A percentile compares a stretch with the other conserved stretches of the same genome.
Conservation (phyloP, 2,888 invertebrate species). For the Caenorhabditis angaria region DNA sequence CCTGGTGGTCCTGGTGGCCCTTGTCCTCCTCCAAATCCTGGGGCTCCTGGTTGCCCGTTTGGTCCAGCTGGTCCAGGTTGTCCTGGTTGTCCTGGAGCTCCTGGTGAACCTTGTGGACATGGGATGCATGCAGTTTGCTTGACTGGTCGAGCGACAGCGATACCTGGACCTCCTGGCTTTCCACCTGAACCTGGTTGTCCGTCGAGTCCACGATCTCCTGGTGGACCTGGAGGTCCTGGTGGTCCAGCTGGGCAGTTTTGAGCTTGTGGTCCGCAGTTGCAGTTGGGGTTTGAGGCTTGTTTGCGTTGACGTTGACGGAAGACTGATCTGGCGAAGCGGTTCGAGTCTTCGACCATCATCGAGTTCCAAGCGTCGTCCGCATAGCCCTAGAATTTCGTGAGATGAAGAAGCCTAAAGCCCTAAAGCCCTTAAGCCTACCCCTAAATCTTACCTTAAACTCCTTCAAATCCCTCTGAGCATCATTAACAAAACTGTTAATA, state of each 20-base stretch:
- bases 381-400: constrained; percentile 19
- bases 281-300: constrained; percentile 39
- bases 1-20: constrained; percentile 42
- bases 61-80: constrained; percentile 41
- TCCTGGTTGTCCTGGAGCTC: constrained; percentile 43
- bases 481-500: constrained; percentile 47
- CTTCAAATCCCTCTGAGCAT: constrained; percentile 43
- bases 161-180: constrained; percentile 42
- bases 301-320: constrained; percentile 34
- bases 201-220: constrained; percentile 44
- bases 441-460: too few relatives aligned
- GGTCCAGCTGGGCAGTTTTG: too few relatives aligned
- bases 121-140: constrained; percentile 28
- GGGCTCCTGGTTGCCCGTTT: constrained; percentile 38
- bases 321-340: constrained; percentile 35
- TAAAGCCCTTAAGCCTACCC: not conserved
- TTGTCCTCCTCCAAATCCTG: constrained; percentile 37
- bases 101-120: constrained; percentile 40
- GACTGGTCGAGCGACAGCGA: constrained; percentile 21
- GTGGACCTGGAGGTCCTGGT: constrained; percentile 53
- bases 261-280: constrained; percentile 52
- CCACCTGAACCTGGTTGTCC: constrained; percentile 44
- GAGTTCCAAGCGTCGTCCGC: constrained; percentile 51
- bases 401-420: too few relatives aligned
- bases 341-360: constrained; percentile 27